Evolutionary conservation across 2,113 vertebrate genomes (phyloP), one percentile per base, ranked within the genome.

Genomic region (Lota lota): DNA sequence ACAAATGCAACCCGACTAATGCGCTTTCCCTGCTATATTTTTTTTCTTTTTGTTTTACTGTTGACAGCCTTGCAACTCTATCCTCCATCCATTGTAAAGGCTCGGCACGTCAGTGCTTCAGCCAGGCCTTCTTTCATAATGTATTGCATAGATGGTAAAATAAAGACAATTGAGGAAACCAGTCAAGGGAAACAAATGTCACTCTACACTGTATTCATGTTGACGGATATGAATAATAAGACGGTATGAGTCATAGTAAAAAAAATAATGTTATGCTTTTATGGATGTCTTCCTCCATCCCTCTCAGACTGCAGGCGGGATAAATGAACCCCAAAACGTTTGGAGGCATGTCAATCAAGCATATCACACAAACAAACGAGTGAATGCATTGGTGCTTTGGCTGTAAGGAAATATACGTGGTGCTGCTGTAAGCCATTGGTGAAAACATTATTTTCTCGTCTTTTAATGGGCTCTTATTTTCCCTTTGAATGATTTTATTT

Each of bases 1-100:
- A 69, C 80, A 70, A 71, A 75, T 84, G 66, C 74, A 73, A 77
- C 70, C 73, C 65, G 84, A 83, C 84, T 75, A 61, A 73, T 69
- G 73, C 70, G 75, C 67, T 79, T 72, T 75, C 69, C 53, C 77
- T 71, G 36, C 66, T 59, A 63, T 67, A 4, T 6, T 6, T 33
- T 4, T 33, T 4, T 33, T 33, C 7, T 33, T 28, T 33, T 33
- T 10, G 7, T 8, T 47, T 10, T 12, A 8, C 40, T 22, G 63
- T 59, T 59, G 69, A 47, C 76, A 28, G 69, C 64, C 72, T 7
- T 15, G 64, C 36, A 69, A 22, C 69, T 84, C 50, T 57, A 47
- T 47, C 40, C 64, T 28, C 59, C 72, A 82, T 67, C 58, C 69
- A 63, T 14, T 66, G 74, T 73, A 65, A 73, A 66, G 77, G 2